phyloP scores from a whole-genome alignment of 1,140 invertebrate genomes.

The Pseudomyrmex pallidus region DNA sequence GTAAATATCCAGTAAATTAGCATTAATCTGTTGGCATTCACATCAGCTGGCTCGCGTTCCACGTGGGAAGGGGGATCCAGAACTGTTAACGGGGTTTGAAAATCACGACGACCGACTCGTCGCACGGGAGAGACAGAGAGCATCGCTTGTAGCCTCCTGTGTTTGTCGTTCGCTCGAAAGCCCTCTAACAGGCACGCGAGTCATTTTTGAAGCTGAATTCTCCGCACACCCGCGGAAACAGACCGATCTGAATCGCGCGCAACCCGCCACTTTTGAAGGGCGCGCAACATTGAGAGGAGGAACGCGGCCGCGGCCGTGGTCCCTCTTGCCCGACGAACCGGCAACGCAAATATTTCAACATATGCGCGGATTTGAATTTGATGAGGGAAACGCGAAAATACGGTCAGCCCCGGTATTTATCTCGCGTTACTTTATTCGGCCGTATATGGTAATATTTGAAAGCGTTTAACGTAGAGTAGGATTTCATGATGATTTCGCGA shows the following conservation, averaged over 20 bases:
- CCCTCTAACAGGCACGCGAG: slow-evolving; percentile 39
- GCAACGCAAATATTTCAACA: slow-evolving; percentile 63
- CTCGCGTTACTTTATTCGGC: background rate
- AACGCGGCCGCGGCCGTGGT: slow-evolving; percentile 6
- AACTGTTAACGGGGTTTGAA: slow-evolving; percentile 63
- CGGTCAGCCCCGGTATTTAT: background rate
- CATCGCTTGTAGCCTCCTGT: slow-evolving; percentile 54
- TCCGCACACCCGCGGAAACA: slow-evolving; percentile 41
- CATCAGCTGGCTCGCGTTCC: slow-evolving; percentile 54
- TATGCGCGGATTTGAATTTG: slow-evolving; percentile 56
- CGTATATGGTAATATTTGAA: background rate
- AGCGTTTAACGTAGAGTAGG: background rate
- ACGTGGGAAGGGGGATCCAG: background rate
- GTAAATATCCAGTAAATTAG: slow-evolving; percentile 77
- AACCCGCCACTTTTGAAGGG: slow-evolving; percentile 37
- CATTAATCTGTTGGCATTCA: slow-evolving; percentile 72
- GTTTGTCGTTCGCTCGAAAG: slow-evolving; percentile 67
- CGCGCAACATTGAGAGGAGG: background rate
- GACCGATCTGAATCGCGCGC: slow-evolving; percentile 38
- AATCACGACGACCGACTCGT: slow-evolving; percentile 59
- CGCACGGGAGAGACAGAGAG: background rate
- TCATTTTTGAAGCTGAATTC: slow-evolving; percentile 60
- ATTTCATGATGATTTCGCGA: background rate
- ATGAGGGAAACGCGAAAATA: slow-evolving; percentile 39
- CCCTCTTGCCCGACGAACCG: slow-evolving; percentile 26